These are phyloP conservation scores for Fulica atra DNA, from an alignment of 2,113 vertebrate genomes.

Conservation along the genomic window DNA sequence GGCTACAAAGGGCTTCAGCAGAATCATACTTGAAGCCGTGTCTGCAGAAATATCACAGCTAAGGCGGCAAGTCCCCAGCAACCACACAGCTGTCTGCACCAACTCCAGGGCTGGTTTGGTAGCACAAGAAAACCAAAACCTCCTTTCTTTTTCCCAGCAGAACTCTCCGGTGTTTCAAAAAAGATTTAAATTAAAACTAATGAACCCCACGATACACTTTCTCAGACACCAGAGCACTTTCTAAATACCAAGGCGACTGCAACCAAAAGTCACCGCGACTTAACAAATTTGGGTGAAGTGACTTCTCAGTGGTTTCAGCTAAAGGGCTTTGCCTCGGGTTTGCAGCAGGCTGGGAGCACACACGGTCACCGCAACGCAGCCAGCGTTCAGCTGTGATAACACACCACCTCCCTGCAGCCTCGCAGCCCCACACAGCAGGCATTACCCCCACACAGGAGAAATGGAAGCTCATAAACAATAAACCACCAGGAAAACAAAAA, in stretches of 20 bases:
- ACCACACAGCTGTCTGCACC: background rate
- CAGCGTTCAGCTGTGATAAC: background rate
- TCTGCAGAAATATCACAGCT: background rate
- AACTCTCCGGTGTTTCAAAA: background rate
- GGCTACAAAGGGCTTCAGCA: background rate
- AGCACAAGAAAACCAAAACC: background rate
- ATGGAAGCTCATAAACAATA: background rate
- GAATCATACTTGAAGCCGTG: background rate
- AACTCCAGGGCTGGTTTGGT: background rate
- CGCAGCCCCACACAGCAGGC: background rate
- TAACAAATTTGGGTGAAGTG: background rate
- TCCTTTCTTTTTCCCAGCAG: background rate
- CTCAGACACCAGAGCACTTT: constrained; percentile 5
- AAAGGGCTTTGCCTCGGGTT: background rate
- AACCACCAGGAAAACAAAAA: background rate
- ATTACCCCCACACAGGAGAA: background rate
- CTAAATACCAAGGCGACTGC: constrained; percentile 17
- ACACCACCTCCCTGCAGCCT: background rate
- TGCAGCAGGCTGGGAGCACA: background rate
- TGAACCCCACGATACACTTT: background rate
- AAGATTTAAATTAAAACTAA: background rate
- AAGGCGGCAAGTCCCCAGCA: background rate
- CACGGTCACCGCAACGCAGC: rapidly evolving
- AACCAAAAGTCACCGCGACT: background rate
- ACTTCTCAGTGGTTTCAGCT: background rate